Conservation (phyloP, 2,113 vertebrate species). For the Ellobius talpinus region DNA sequence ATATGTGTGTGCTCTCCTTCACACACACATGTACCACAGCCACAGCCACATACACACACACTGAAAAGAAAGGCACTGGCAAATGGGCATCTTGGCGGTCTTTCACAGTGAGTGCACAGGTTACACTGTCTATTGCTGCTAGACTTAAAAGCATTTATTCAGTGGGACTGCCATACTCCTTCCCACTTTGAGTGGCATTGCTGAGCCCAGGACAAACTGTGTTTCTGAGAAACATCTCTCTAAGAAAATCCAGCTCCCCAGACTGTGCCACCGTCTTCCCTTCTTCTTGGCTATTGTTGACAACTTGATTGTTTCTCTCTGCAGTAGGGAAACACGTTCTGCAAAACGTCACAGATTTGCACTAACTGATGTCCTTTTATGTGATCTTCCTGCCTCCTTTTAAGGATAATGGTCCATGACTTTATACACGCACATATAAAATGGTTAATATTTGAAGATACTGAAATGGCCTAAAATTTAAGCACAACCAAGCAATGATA, state of each 20-base stretch:
- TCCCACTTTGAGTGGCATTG: background rate
- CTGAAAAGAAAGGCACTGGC: background rate
- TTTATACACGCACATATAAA: background rate
- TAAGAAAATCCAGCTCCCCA: background rate
- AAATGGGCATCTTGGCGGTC: background rate
- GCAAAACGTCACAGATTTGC: background rate
- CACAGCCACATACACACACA: background rate
- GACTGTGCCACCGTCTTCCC: background rate
- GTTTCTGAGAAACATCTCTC: background rate
- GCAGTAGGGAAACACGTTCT: background rate
- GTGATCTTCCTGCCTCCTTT: constrained; percentile 14
- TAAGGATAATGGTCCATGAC: background rate
- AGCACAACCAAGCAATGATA: background rate
- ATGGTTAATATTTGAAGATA: background rate
- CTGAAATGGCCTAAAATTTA: background rate
- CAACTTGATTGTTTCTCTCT: background rate
- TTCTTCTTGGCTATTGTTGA: background rate
- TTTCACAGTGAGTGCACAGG: background rate
- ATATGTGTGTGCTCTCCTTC: background rate
- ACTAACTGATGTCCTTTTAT: background rate
- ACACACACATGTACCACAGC: background rate
- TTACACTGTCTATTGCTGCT: background rate
- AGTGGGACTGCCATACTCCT: too few species aligned
- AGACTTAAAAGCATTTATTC: background rate
- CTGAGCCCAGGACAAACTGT: background rate